Conservation (phyloP, 2,113 vertebrate genomes). For the Hylia prasina region DNA sequence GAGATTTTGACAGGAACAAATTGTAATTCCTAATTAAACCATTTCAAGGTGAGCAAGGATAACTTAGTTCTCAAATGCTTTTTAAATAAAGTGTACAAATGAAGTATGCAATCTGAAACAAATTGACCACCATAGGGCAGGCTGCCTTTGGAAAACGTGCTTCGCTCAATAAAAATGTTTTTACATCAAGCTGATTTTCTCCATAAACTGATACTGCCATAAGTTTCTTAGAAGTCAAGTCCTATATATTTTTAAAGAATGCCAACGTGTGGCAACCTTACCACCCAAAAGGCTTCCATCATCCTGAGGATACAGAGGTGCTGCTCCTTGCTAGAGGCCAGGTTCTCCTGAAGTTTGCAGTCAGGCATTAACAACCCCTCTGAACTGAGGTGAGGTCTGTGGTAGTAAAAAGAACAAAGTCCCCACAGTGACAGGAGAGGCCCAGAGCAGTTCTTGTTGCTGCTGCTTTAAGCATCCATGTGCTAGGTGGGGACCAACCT, state of each 20-base stretch:
- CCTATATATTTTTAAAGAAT: neutral
- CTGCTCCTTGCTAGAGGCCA: neutral
- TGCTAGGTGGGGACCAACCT: neutral
- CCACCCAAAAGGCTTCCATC: neutral
- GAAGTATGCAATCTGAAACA: neutral
- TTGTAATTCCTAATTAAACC: neutral
- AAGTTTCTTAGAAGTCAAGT: neutral
- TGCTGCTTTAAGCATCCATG: neutral
- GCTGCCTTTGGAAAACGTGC: neutral
- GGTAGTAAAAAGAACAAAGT: neutral
- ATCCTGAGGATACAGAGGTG: neutral
- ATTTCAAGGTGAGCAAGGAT: neutral
- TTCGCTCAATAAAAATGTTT: constrained; percentile 13
- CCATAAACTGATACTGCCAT: neutral
- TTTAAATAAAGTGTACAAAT: neutral
- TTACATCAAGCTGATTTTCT: neutral
- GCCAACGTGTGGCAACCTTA: neutral
- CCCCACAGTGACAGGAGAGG: neutral
- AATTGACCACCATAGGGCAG: neutral
- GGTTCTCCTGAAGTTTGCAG: neutral
- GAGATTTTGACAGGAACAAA: neutral
- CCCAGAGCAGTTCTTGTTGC: no score
- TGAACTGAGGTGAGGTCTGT: neutral
- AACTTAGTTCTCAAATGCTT: neutral
- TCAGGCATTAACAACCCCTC: neutral